phyloP scores from a whole-genome alignment of 2,888 invertebrate genomes.

The Buathra laborator region DNA sequence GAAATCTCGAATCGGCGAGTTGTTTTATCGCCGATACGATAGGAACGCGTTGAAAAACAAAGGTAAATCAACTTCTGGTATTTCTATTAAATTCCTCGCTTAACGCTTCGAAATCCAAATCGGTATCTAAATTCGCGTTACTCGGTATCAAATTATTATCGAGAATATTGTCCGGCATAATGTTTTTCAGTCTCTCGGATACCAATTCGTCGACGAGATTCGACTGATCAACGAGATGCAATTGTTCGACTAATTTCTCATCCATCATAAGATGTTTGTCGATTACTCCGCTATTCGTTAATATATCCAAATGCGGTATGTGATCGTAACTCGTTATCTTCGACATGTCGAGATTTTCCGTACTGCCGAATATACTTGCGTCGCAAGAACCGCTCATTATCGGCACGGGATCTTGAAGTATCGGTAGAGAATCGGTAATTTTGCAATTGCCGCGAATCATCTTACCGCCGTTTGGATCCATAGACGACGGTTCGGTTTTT shows the following conservation, averaged over 20 bases:
- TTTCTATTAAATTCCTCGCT: conserved; percentile 83
- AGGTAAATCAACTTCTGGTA: conserved; percentile 81
- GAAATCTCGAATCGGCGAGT: conserved; percentile 11
- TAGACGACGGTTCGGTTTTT: conserved; percentile 66
- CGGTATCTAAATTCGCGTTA: conserved; percentile 79
- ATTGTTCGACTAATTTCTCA: conserved; percentile 82
- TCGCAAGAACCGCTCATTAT: conserved; percentile 79
- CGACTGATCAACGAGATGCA: conserved; percentile 81
- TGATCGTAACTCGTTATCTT: conserved; percentile 81
- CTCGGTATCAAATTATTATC: conserved; percentile 80
- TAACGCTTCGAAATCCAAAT: conserved; percentile 83
- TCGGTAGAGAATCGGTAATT: conserved; percentile 73
- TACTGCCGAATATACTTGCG: conserved; percentile 79
- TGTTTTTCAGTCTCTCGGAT: conserved; percentile 81
- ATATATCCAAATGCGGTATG: conserved; percentile 81
- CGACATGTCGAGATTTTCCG: conserved; percentile 80
- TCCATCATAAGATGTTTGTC: conserved; percentile 82
- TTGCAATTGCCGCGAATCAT: conserved; percentile 69
- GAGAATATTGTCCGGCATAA: conserved; percentile 81
- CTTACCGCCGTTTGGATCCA: conserved; percentile 45
- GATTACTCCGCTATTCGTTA: conserved; percentile 79
- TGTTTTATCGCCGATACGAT: neutral
- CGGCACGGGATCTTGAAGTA: conserved; percentile 79
- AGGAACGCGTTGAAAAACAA: neutral
- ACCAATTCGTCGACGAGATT: conserved; percentile 82